Evolutionary conservation across 1,140 invertebrate species (phyloP).

Genomic region (Drosophila lini): DNA sequence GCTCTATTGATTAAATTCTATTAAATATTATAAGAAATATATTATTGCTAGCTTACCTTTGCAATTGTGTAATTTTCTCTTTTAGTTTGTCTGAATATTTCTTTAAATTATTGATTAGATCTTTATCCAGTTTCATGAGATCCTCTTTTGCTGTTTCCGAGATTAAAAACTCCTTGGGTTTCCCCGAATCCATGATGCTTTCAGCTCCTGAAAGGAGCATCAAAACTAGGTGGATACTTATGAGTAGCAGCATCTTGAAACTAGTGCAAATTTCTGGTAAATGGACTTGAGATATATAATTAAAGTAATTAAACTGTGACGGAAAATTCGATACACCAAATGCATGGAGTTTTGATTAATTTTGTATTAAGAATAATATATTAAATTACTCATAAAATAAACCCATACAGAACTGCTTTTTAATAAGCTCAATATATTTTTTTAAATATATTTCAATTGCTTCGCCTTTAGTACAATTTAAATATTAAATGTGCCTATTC

Average conservation of each 20-base stretch:
- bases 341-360: neutral
- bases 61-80: conserved; percentile 12
- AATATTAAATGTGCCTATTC: neutral
- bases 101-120: conserved; percentile 28
- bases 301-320: conserved; percentile 11
- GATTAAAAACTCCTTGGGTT: neutral
- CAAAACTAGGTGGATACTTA: neutral
- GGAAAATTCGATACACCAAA: neutral
- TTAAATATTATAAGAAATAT: too few relatives aligned
- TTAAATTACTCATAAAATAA: neutral
- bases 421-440: neutral
- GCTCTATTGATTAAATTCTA: too few relatives aligned
- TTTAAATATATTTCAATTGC: neutral
- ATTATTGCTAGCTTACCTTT: neutral
- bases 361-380: neutral
- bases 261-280: neutral
- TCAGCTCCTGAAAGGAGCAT: neutral
- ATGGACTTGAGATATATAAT: neutral
- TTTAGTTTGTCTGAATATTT: conserved; percentile 23
- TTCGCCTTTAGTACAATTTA: neutral
- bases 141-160: conserved; percentile 3
- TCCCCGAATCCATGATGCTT: too few relatives aligned
- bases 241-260: conserved; percentile 16
- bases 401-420: too few relatives aligned
- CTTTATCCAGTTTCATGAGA: conserved; percentile 22